Evolutionary conservation across 2,888 invertebrate species (phyloP).

Genomic region (Synanthedon vespiformis): DNA sequence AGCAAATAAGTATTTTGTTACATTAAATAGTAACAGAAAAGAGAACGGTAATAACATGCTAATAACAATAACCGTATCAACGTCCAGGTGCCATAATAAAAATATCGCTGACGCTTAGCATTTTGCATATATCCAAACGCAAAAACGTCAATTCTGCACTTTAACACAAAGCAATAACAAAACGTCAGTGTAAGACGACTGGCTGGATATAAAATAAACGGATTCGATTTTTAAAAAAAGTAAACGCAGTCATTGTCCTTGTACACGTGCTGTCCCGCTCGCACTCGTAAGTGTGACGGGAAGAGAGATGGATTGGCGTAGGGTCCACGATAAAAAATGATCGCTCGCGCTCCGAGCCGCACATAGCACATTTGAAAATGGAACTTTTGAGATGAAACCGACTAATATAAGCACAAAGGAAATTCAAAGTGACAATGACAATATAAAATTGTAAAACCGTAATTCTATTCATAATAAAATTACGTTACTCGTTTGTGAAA

Average conservation of each 20-base stretch:
- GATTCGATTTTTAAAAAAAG: slow-evolving; percentile 1
- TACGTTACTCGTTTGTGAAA: no score
- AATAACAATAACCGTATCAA: background rate
- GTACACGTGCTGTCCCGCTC: slow-evolving; percentile 9
- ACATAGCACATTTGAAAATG: background rate
- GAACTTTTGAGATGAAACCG: background rate
- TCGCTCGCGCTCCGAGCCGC: slow-evolving; percentile 3
- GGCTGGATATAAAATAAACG: background rate
- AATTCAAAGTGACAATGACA: background rate
- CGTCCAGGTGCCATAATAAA: background rate
- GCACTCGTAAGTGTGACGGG: slow-evolving; percentile 7
- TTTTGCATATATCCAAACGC: background rate
- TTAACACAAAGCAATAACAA: background rate
- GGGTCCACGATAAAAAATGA: slow-evolving; percentile 14
- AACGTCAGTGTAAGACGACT: background rate
- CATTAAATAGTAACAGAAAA: no score
- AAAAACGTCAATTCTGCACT: background rate
- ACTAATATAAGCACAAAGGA: background rate
- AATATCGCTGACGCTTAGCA: background rate
- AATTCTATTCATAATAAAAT: no score
- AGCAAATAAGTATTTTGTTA: no score
- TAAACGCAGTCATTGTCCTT: slow-evolving; percentile 15
- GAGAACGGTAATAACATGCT: background rate
- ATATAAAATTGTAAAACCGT: no score
- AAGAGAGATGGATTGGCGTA: slow-evolving; percentile 4